Evolutionary conservation across 1,140 invertebrate species (phyloP).

Genomic region (Drosophila rhopaloa): DNA sequence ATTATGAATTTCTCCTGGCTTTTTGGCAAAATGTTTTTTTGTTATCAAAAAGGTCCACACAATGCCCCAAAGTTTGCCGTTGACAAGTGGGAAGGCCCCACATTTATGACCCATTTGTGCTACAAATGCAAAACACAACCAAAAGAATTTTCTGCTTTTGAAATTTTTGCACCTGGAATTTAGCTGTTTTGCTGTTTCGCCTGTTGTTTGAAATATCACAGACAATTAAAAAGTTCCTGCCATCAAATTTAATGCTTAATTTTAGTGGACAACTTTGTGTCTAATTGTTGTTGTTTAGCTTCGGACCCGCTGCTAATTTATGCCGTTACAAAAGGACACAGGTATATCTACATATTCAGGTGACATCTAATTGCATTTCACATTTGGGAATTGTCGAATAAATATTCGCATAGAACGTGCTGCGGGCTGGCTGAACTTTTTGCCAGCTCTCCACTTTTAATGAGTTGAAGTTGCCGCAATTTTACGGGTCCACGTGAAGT

Average conservation of each 20-base stretch:
- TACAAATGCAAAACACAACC: background rate
- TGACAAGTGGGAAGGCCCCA: slow-evolving; percentile 8
- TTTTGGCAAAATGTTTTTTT: slow-evolving; percentile 7
- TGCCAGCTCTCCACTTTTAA: slow-evolving; percentile 61
- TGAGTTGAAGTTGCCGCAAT: slow-evolving; percentile 61
- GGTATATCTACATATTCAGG: slow-evolving; percentile 27
- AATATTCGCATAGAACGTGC: slow-evolving; percentile 39
- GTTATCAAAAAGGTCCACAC: slow-evolving; percentile 32
- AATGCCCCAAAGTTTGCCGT: slow-evolving; percentile 7
- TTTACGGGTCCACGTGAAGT: slow-evolving; percentile 48
- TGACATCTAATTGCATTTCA: slow-evolving; percentile 64
- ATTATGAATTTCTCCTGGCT: background rate
- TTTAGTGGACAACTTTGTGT: slow-evolving; percentile 63
- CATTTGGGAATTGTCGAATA: slow-evolving; percentile 38
- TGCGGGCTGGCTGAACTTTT: slow-evolving; percentile 53
- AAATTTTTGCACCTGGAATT: slow-evolving; percentile 4
- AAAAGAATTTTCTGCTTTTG: background rate
- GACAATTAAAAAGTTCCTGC: slow-evolving; percentile 49
- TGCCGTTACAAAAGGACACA: slow-evolving; percentile 37
- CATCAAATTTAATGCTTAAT: slow-evolving; percentile 66
- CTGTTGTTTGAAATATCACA: slow-evolving; percentile 39
- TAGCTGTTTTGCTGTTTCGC: background rate
- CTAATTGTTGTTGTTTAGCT: slow-evolving; percentile 49
- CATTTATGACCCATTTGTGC: background rate
- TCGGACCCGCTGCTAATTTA: slow-evolving; percentile 56